Evolutionary conservation across 1,140 invertebrate genomes (phyloP).

Genomic region (Pseudachorutes palmiensis): DNA sequence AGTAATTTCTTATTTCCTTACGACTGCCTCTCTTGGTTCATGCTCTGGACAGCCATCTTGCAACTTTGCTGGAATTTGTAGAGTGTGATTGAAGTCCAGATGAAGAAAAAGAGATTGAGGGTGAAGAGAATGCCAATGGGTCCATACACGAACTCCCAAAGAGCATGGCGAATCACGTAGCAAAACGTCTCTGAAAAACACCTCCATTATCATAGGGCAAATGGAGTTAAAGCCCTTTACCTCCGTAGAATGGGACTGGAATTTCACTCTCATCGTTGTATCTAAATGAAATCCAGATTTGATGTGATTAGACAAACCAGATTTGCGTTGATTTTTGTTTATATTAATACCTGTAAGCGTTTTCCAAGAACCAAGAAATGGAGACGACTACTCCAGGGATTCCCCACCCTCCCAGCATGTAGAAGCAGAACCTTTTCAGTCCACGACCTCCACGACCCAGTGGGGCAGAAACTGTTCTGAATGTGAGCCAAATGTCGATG

Average conservation of each 20-base stretch:
- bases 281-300: neutral
- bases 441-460: neutral
- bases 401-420: neutral
- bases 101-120: constrained; percentile 42
- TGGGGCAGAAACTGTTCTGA: neutral
- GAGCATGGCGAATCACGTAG: neutral
- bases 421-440: neutral
- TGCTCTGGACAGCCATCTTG: constrained; percentile 17
- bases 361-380: neutral
- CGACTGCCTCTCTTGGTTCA: constrained; percentile 11
- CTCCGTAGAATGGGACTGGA: neutral
- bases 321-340: neutral
- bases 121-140: constrained; percentile 39
- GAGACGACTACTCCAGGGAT: neutral
- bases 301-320: neutral
- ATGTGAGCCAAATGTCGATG: constrained; percentile 8
- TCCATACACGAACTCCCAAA: constrained; percentile 10
- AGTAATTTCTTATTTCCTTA: neutral
- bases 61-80: constrained; percentile 38
- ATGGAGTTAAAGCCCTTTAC: neutral
- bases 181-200: neutral
- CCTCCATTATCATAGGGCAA: neutral
- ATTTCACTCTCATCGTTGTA: neutral
- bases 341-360: neutral
- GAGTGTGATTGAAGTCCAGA: constrained; percentile 40